Evolutionary conservation across 2,113 vertebrate genomes (phyloP), one percentile per base, ranked within the genome.

Genomic region (Crotalus tigris): DNA sequence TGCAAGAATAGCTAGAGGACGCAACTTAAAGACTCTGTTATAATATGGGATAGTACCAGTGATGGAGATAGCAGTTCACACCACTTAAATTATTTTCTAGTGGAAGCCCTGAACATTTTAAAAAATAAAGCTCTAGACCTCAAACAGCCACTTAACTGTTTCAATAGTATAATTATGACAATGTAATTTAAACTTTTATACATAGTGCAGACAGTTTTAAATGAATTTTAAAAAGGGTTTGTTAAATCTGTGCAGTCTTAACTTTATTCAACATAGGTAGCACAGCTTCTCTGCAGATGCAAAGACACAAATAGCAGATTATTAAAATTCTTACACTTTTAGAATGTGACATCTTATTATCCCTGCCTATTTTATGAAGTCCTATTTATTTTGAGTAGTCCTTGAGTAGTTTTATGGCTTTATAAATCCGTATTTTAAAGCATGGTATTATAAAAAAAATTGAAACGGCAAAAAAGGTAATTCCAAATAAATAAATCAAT

Each of bases 181-280:
- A 86, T 92, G 61, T 94, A 90, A 92, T 94, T 91, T 94, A 85
- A 94, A 91, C 90, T 88, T 90, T 93, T 85, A 89, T 88, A 85
- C 89, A 95, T 90, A 95, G 12, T 91, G 94, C 91, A 55, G 91
- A 95, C 88, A 89, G 95, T 88, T 93, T 94, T 59, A 94, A 95
- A 91, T 94, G 85, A 96, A 93, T 95, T 89, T 44, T 3, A 94
- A 93, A 94, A 64, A 95, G 8, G 24, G 90, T 95, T 49, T 49
- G 94, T 89, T 90, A 46, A 90, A 90, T 49, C 7, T 96, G 91
- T 97, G 96, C 95, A 92, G 96, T 81, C 26, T 88, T 58, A 94
- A 94, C 69, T 23, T 96, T 95, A 97, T 93, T 95, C 94, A 93
- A 93, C 91, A 94, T 91, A 88, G 69, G 91, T 96, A 95, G 94